Evolutionary conservation across 2,797 vertebrate genomes (phyloP).

Genomic region (Sandelia bainsii): DNA sequence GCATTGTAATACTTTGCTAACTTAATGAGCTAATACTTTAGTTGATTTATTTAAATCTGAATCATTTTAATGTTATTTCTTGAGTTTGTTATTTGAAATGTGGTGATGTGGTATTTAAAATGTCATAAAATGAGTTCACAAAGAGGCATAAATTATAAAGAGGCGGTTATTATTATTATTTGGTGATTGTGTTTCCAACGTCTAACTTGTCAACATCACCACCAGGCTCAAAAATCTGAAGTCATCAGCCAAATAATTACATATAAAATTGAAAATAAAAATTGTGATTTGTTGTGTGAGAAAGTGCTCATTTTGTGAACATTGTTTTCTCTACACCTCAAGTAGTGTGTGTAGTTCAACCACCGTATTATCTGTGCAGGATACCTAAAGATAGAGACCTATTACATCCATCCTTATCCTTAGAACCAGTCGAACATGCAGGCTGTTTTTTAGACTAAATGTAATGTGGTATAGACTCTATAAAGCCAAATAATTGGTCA

Average conservation of each 20-base stretch:
- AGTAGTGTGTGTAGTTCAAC: background rate
- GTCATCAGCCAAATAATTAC: background rate
- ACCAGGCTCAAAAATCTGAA: background rate
- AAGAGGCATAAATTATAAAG: background rate
- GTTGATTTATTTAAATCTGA: background rate
- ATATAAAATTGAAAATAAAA: background rate
- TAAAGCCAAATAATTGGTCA: background rate
- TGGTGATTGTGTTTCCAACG: background rate
- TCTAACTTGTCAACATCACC: background rate
- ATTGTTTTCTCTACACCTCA: background rate
- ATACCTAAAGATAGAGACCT: conserved; percentile 31
- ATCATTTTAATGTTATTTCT: background rate
- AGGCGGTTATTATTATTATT: too few relatives aligned
- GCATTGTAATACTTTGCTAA: background rate
- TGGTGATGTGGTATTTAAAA: too few relatives aligned
- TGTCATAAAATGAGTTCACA: too few relatives aligned
- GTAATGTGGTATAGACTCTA: background rate
- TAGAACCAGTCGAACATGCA: conserved; percentile 39
- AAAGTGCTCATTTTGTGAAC: background rate
- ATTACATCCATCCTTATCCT: conserved; percentile 33
- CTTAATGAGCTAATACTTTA: too few relatives aligned
- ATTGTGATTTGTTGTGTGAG: background rate
- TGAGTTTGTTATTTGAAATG: too few relatives aligned
- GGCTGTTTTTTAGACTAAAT: conserved; percentile 5
- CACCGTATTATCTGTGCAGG: background rate